Evolutionary conservation across 2,113 vertebrate species (phyloP).

Genomic region (Menidia beryllina): DNA sequence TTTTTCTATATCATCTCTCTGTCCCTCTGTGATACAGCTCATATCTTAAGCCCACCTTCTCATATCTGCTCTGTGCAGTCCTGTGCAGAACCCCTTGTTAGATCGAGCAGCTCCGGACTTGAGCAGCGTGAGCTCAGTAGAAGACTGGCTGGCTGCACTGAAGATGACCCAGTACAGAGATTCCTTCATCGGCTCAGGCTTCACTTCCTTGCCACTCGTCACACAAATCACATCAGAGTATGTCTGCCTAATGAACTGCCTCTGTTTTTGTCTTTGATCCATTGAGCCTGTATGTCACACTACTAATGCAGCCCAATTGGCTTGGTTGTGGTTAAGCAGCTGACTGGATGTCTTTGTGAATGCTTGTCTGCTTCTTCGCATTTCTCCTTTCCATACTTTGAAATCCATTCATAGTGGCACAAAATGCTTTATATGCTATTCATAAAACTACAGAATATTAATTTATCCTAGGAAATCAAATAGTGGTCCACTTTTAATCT

Average conservation of each 20-base stretch:
- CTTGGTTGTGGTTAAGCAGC: constrained; percentile 38
- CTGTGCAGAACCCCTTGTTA: constrained; percentile 92
- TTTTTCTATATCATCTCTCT: neutral
- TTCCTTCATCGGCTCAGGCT: constrained; percentile 93
- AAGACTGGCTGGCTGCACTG: constrained; percentile 95
- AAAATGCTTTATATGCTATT: neutral
- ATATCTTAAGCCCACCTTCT: neutral
- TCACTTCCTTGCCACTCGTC: constrained; percentile 82
- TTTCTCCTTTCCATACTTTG: constrained; percentile 21
- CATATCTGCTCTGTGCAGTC: constrained; percentile 74
- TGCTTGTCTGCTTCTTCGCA: constrained; percentile 30
- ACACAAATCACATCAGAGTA: constrained; percentile 82
- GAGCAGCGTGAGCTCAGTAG: constrained; percentile 93
- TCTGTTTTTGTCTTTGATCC: constrained; percentile 19
- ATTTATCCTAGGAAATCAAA: neutral
- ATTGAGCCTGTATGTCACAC: constrained; percentile 49
- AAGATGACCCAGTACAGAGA: constrained; percentile 99
- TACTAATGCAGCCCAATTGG: constrained; percentile 67
- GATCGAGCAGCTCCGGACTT: constrained; percentile 94
- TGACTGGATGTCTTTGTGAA: constrained; percentile 32
- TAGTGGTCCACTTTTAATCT: neutral
- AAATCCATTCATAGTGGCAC: constrained; percentile 13
- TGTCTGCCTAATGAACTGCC: constrained; percentile 30
- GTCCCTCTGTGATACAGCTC: neutral
- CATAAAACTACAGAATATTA: too few relatives aligned